Evolutionary conservation across 2,888 invertebrate species (phyloP), one percentile per base, ranked within the genome.

Genomic region (Ditula angustiorana): DNA sequence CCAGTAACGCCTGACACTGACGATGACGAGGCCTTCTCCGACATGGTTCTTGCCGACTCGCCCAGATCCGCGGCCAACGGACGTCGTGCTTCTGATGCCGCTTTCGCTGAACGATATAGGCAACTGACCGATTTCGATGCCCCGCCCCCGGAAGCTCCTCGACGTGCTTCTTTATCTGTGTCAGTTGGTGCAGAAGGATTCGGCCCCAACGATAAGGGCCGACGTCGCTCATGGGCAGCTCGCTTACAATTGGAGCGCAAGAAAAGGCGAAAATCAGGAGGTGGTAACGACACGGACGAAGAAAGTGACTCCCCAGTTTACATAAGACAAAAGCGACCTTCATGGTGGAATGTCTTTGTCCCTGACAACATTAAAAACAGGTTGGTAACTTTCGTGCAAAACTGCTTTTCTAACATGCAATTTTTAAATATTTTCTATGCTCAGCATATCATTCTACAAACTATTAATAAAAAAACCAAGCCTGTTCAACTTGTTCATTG

Each of bases 271-370:
- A 94, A 94, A 80, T 94, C 94, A 4, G 90, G 64, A 59, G 81
- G 93, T 10, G 83, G 85, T 68, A 83, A 85, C 75, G 88, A 90
- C 69, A 88, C 89, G 21, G 92, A 93, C 64, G 87, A 88, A 53
- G 91, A 88, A 76, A 82, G 78, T 69, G 91, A 91, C 67, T 81
- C 81, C 73, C 92, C 83, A 72, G 85, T 76, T 68, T 94, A 93
- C 78, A 89, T 92, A 37, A 90, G 95, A 26, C 95, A 96, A 84
- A 97, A 97, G 83, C 93, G 97, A 68, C 95, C 96, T 37, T 97
- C 97, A 37, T 97, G 97, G 97, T 97, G 97, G 97, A 97, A 97
- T 85, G 96, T 97, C 70, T 97, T 97, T 82, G 95, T 96, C 49
- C 96, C 96, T 55, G 97, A 97, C 76, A 95, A 95, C 78, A 94